Evolutionary conservation across 2,888 invertebrate species (phyloP).

Genomic region (Sussaba pulchella): DNA sequence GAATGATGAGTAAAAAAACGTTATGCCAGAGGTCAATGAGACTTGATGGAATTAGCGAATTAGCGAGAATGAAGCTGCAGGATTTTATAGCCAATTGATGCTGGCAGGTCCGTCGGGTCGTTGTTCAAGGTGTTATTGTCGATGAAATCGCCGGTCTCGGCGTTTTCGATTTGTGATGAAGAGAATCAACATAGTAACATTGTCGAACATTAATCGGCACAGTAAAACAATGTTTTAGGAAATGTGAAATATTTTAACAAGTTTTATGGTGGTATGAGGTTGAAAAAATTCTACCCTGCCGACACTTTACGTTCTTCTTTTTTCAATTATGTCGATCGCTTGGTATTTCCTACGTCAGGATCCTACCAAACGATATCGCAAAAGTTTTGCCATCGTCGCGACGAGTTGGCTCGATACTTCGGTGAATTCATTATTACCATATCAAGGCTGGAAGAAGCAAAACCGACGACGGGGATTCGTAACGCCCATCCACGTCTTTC

Average conservation of each 20-base stretch:
- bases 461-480: background rate
- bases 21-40: background rate
- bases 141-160: background rate
- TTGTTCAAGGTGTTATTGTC: background rate
- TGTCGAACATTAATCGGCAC: constrained; percentile 15
- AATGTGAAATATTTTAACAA: background rate
- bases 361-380: constrained; percentile 38
- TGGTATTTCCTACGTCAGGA: too few relatives aligned
- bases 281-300: constrained; percentile 4
- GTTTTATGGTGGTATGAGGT: background rate
- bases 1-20: background rate
- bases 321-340: too few relatives aligned
- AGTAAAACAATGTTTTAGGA: constrained; percentile 17
- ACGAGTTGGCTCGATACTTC: constrained; percentile 49
- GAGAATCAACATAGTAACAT: constrained; percentile 1
- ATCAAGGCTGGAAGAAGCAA: constrained; percentile 11
- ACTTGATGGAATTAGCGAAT: constrained; percentile 27
- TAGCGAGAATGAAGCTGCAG: constrained; percentile 18
- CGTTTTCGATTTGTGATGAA: background rate
- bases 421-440: constrained; percentile 58
- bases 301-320: constrained; percentile 1
- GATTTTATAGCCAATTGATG: constrained; percentile 27
- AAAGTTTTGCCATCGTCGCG: constrained; percentile 45
- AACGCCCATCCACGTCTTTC: background rate
- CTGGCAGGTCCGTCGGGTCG: constrained; percentile 18